phyloP scores from a whole-genome alignment of 2,888 invertebrate species.

The Alloplasta piceator region DNA sequence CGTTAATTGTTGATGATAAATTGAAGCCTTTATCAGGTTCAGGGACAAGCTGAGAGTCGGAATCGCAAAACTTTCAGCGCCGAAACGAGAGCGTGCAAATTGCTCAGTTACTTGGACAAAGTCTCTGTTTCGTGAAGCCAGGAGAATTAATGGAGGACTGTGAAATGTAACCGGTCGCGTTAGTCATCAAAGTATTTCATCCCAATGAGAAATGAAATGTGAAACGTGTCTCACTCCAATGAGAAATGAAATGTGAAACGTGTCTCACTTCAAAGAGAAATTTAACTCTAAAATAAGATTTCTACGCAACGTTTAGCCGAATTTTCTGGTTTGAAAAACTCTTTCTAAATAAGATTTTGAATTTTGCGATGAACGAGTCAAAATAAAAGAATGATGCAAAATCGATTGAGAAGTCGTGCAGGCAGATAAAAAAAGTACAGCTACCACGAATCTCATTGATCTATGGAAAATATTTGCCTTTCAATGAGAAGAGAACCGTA shows the following conservation, averaged over 20 bases:
- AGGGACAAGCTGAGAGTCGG: slow-evolving; percentile 22
- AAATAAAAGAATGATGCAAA: too few relatives aligned
- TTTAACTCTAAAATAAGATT: too few relatives aligned
- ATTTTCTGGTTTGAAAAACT: too few relatives aligned
- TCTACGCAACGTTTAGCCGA: too few relatives aligned
- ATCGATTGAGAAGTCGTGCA: too few relatives aligned
- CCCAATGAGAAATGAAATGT: neutral
- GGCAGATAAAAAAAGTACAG: neutral
- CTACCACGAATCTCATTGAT: neutral
- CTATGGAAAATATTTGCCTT: slow-evolving; percentile 18
- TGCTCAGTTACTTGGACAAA: slow-evolving; percentile 43
- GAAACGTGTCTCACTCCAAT: too few relatives aligned
- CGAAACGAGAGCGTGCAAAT: slow-evolving; percentile 41
- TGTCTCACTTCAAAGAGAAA: too few relatives aligned
- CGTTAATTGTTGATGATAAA: slow-evolving; percentile 64
- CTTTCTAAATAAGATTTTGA: too few relatives aligned
- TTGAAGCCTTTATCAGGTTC: slow-evolving; percentile 30
- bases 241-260: neutral
- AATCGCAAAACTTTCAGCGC: slow-evolving; percentile 54
- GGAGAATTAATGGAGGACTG: slow-evolving; percentile 55
- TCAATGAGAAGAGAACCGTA: too few relatives aligned
- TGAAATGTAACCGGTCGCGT: slow-evolving; percentile 30
- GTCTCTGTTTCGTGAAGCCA: slow-evolving; percentile 29
- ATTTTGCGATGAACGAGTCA: too few relatives aligned
- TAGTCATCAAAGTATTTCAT: slow-evolving; percentile 25